phyloP scores from a whole-genome alignment of 2,113 vertebrate genomes.

The Cinclus cinclus region DNA sequence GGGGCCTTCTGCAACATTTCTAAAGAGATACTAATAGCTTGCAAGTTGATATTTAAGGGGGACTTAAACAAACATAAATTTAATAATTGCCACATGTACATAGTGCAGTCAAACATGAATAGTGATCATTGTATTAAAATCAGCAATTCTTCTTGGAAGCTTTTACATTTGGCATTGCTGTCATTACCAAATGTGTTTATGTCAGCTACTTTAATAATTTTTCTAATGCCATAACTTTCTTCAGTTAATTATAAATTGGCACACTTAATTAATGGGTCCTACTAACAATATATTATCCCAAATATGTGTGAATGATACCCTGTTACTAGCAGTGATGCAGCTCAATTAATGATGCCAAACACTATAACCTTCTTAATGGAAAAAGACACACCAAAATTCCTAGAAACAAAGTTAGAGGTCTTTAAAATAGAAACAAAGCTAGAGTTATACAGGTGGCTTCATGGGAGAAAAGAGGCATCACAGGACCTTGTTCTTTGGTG shows the following conservation, averaged over 20 bases:
- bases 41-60: not conserved
- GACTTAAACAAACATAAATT: not conserved
- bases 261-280: constrained; percentile 59
- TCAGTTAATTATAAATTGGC: constrained; percentile 68
- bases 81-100: constrained; percentile 9
- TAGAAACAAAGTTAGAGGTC: not conserved
- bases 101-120: constrained; percentile 37
- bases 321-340: not conserved
- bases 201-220: constrained; percentile 59
- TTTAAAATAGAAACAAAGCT: not conserved
- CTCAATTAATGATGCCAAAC: constrained; percentile 11
- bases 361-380: not conserved
- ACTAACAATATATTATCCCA: constrained; percentile 32
- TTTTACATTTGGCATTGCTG: constrained; percentile 61
- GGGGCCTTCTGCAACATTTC: not conserved
- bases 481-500: too few species aligned
- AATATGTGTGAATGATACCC: constrained; percentile 28
- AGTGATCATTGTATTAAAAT: constrained; percentile 24
- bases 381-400: not conserved
- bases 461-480: too few species aligned
- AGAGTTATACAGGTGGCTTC: too few species aligned
- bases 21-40: not conserved
- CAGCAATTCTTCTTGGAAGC: constrained; percentile 59
- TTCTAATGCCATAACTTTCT: constrained; percentile 66
- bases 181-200: constrained; percentile 55